phyloP scores from a whole-genome alignment of 2,888 invertebrate species.

The Balanococcus diminutus region DNA sequence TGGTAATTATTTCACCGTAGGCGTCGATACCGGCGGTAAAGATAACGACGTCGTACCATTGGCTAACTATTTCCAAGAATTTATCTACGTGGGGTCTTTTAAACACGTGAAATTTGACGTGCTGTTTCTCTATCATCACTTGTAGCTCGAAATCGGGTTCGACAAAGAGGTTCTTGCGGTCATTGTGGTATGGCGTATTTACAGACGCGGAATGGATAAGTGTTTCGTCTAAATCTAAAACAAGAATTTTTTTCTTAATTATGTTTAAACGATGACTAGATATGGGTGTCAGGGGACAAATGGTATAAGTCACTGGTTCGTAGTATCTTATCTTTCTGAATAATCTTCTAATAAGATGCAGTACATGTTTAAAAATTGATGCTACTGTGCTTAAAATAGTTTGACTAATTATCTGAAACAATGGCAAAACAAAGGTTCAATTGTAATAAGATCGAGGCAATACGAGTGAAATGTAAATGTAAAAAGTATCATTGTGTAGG shows the following conservation, averaged over 20 bases:
- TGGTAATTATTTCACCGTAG: slow-evolving; percentile 52
- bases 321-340: slow-evolving; percentile 47
- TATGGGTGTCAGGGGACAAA: slow-evolving; percentile 47
- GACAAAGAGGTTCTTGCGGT: neutral
- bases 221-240: slow-evolving; percentile 51
- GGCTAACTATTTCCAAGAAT: slow-evolving; percentile 51
- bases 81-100: slow-evolving; percentile 47
- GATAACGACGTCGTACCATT: slow-evolving; percentile 51
- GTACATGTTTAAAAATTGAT: slow-evolving; percentile 36
- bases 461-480: neutral
- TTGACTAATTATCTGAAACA: slow-evolving; percentile 47
- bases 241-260: slow-evolving; percentile 50
- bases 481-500: too few species aligned
- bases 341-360: slow-evolving; percentile 6
- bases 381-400: slow-evolving; percentile 40
- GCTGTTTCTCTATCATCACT: slow-evolving; percentile 47
- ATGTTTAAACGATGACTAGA: slow-evolving; percentile 52
- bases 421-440: neutral
- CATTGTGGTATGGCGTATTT: slow-evolving; percentile 38
- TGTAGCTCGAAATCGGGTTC: slow-evolving; percentile 50
- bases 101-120: slow-evolving; percentile 51
- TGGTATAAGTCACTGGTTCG: slow-evolving; percentile 49
- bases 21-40: slow-evolving; percentile 50
- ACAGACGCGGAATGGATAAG: slow-evolving; percentile 49
- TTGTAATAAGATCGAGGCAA: neutral